phyloP scores from a whole-genome alignment of 2,797 vertebrate species.

The Ptychadena robeensis region DNA sequence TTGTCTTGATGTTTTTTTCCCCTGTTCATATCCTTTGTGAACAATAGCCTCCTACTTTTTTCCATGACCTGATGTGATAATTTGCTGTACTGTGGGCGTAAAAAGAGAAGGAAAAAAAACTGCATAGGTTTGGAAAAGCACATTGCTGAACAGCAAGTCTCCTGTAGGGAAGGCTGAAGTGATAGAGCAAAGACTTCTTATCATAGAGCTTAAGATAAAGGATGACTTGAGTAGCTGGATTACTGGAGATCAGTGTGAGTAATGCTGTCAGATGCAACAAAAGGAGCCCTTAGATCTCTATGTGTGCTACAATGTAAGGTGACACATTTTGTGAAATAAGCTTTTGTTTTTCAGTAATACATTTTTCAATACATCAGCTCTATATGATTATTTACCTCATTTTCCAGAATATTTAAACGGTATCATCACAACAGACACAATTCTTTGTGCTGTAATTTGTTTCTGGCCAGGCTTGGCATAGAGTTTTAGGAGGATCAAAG shows the following conservation, averaged over 20 bases:
- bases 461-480: not conserved
- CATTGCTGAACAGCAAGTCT: conserved; percentile 67
- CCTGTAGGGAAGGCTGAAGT: conserved; percentile 61
- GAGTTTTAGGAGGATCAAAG: conserved; percentile 4
- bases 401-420: conserved; percentile 6
- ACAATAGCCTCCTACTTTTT: conserved; percentile 70
- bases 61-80: conserved; percentile 68
- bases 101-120: conserved; percentile 64
- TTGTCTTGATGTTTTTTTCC: conserved; percentile 59
- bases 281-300: conserved; percentile 42
- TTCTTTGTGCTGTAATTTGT: conserved; percentile 5
- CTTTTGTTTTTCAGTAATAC: conserved; percentile 3
- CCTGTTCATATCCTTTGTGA: conserved; percentile 67
- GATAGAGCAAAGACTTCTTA: conserved; percentile 11
- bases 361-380: not conserved
- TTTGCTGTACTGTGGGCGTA: conserved; percentile 66
- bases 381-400: not conserved
- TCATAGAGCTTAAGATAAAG: conserved; percentile 36
- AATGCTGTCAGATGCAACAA: conserved; percentile 32
- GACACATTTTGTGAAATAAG: conserved; percentile 33
- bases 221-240: conserved; percentile 28
- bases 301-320: conserved; percentile 16
- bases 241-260: conserved; percentile 35
- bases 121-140: conserved; percentile 56
- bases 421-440: not conserved